Conservation (phyloP, 2,797 vertebrate species). For the Platyrinchus mystaceus region DNA sequence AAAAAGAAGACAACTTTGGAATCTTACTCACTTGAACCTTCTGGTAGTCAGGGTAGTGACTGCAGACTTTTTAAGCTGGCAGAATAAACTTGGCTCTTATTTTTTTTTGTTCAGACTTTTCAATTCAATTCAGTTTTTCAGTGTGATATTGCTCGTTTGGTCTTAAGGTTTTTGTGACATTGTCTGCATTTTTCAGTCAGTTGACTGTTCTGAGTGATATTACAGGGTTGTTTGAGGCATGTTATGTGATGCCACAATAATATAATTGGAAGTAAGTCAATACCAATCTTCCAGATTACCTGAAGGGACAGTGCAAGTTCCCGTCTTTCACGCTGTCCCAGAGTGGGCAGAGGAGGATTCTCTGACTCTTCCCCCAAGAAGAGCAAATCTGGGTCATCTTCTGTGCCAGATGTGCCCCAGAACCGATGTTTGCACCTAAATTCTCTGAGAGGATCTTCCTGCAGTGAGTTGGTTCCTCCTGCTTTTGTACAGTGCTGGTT, state of each 20-base stretch:
- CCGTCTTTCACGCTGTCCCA: background rate
- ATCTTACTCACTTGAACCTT: background rate
- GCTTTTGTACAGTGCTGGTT: background rate
- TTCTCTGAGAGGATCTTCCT: background rate
- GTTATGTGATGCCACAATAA: background rate
- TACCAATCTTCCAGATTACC: background rate
- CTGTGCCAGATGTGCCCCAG: background rate
- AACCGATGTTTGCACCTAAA: background rate
- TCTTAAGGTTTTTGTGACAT: background rate
- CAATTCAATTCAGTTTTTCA: fast-evolving
- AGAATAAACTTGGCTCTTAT: fast-evolving
- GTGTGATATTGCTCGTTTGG: background rate
- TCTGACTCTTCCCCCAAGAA: background rate
- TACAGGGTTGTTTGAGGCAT: background rate
- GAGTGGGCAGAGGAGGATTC: background rate
- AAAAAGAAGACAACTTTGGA: background rate
- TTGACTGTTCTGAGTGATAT: background rate
- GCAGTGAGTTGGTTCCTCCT: background rate
- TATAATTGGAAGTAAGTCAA: background rate
- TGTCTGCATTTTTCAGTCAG: background rate
- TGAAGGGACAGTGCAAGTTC: background rate
- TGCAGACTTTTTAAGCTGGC: background rate
- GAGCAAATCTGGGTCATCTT: background rate
- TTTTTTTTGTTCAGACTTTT: background rate
- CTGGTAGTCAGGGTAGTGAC: background rate